phyloP scores from a whole-genome alignment of 2,888 invertebrate species.

The Byasa hedistus region DNA sequence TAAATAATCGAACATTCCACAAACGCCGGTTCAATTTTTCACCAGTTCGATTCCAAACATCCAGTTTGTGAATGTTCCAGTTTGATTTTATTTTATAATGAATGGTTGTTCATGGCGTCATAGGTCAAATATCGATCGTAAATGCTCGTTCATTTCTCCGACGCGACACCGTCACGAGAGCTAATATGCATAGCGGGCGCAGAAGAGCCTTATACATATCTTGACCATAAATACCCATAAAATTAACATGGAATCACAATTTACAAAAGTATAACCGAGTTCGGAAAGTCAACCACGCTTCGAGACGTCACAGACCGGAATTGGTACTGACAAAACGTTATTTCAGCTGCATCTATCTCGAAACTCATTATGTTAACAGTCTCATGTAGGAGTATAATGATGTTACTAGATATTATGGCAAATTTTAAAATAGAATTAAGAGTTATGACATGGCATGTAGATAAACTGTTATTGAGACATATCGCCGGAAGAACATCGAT shows the following conservation, averaged over 20 bases:
- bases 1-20: no score
- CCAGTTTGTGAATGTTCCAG: conserved; percentile 10
- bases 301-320: conserved; percentile 15
- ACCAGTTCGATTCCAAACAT: neutral
- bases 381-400: conserved; percentile 31
- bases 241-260: conserved; percentile 67
- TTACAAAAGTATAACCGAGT: conserved; percentile 38
- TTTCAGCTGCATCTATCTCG: conserved; percentile 5
- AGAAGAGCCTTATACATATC: conserved; percentile 30
- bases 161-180: conserved; percentile 25
- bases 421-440: neutral
- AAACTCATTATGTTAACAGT: conserved; percentile 13
- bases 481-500: no score
- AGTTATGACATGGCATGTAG: no score
- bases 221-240: conserved; percentile 57
- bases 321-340: conserved; percentile 13
- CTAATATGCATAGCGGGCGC: conserved; percentile 27
- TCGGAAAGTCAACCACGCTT: conserved; percentile 24
- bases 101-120: conserved; percentile 20
- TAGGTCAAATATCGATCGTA: conserved; percentile 30
- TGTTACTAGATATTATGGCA: conserved; percentile 8
- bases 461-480: no score
- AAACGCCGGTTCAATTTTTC: no score
- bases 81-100: conserved; percentile 5
- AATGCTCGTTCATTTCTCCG: conserved; percentile 29